phyloP scores from a whole-genome alignment of 2,113 vertebrate genomes.

The Paramisgurnus dabryanus region DNA sequence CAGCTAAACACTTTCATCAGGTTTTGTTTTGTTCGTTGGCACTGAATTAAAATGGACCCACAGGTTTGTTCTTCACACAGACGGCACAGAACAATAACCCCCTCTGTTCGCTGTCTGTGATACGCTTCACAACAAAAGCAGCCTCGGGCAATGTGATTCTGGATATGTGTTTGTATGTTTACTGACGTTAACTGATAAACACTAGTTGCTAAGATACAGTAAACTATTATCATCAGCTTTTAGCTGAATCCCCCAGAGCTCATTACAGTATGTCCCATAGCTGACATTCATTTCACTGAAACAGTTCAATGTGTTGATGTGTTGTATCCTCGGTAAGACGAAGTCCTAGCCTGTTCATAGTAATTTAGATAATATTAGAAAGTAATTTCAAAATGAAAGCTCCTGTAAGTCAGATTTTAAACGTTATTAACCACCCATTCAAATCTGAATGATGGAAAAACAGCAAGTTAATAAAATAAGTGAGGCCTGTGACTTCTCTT shows the following conservation, averaged over 20 bases:
- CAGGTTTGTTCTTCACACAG: constrained; percentile 18
- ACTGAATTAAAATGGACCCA: constrained; percentile 25
- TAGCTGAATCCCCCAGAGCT: background rate
- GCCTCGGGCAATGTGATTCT: background rate
- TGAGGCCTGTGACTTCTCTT: too few relatives aligned
- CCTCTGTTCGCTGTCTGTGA: constrained; percentile 16
- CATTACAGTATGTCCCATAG: background rate
- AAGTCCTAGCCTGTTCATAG: constrained; percentile 32
- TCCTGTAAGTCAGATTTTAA: too few relatives aligned
- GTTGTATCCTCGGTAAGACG: constrained; percentile 11
- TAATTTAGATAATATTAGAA: background rate
- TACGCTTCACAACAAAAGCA: background rate
- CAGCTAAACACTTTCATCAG: constrained; percentile 10
- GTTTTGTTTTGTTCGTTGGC: constrained; percentile 38
- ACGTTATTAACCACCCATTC: too few relatives aligned
- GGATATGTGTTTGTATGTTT: background rate
- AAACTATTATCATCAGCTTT: constrained; percentile 20
- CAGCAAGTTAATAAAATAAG: too few relatives aligned
- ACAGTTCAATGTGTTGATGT: constrained; percentile 10
- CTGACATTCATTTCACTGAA: constrained; percentile 10
- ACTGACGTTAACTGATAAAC: background rate
- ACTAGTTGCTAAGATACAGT: constrained; percentile 35
- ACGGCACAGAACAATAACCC: constrained; percentile 5
- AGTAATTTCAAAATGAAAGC: background rate
- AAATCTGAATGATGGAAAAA: too few relatives aligned